These are phyloP conservation scores for Napeogenes inachia DNA, from an alignment of 2,888 invertebrate species.

Conservation along the genomic window DNA sequence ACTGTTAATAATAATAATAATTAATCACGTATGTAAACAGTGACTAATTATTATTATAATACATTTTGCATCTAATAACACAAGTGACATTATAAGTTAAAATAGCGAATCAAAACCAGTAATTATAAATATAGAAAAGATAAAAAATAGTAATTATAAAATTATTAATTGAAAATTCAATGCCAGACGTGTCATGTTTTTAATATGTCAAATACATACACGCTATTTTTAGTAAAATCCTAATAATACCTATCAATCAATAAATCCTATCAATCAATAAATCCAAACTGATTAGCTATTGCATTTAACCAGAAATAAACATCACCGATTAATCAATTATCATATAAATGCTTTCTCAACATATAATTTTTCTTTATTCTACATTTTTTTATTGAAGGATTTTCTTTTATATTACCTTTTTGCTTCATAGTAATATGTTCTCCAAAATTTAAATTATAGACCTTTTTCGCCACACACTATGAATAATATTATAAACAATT, in stretches of 20 bases:
- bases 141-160: neutral
- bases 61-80: neutral
- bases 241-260: too few species aligned
- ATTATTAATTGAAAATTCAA: neutral
- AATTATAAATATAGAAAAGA: too few species aligned
- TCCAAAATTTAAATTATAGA: too few species aligned
- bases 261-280: too few species aligned
- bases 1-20: too few species aligned
- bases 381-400: neutral
- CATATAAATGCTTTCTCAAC: neutral
- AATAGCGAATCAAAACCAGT: neutral
- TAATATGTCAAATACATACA: too few species aligned
- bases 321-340: neutral
- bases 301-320: too few species aligned
- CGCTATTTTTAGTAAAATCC: neutral
- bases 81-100: neutral
- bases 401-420: neutral
- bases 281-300: too few species aligned
- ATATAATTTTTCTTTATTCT: too few species aligned
- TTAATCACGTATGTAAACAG: too few species aligned
- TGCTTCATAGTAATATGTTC: too few species aligned
- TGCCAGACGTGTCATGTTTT: neutral
- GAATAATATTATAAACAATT: neutral
- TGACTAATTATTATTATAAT: neutral
- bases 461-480: neutral